phyloP scores from a whole-genome alignment of 2,888 invertebrate genomes.

The Machimus rusticus region DNA sequence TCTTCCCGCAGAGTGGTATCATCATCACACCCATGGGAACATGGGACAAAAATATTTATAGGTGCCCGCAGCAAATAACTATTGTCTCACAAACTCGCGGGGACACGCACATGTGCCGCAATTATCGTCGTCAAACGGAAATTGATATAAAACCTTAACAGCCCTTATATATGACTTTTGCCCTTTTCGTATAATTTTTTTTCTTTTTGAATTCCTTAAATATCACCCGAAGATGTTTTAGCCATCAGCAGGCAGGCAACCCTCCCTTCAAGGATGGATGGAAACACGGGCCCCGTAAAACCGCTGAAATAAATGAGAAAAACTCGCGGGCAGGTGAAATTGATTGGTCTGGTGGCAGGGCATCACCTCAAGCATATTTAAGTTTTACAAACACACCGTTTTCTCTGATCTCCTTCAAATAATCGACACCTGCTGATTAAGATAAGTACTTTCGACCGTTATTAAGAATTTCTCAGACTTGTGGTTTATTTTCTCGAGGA shows the following conservation, averaged over 20 bases:
- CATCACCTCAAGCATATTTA: background rate
- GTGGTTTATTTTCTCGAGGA: background rate
- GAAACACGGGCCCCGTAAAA: background rate
- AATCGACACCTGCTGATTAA: background rate
- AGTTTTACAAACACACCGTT: background rate
- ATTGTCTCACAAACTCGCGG: background rate
- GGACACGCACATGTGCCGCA: background rate
- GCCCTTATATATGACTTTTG: background rate
- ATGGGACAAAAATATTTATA: background rate
- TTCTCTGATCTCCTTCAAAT: background rate
- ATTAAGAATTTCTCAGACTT: background rate
- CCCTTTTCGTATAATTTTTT: background rate
- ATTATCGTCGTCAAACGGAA: background rate
- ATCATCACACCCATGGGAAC: background rate
- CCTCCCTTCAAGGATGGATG: background rate
- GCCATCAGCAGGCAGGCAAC: background rate
- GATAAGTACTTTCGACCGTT: background rate
- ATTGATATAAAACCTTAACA: background rate
- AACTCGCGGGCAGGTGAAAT: background rate
- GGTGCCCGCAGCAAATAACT: background rate
- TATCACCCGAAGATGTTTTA: background rate
- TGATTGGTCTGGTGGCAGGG: background rate
- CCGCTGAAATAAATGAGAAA: background rate
- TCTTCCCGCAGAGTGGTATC: background rate
- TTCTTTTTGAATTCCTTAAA: background rate